Conservation (phyloP, 2,888 invertebrate genomes). For the Lepidochrysops patricia region DNA sequence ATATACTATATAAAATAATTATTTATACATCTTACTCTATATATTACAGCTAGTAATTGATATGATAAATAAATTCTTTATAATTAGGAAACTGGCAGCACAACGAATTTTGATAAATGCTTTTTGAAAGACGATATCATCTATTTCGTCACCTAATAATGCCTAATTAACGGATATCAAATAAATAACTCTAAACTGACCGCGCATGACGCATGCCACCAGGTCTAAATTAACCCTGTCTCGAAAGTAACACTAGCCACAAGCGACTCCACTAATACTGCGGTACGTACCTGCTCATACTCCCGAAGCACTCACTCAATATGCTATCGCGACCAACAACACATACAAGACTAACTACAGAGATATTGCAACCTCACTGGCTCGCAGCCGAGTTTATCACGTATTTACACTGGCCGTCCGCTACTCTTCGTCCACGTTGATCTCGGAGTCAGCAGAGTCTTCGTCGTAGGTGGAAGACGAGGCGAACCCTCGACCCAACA, state of each 20-base stretch:
- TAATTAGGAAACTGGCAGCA: constrained; percentile 43
- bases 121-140: constrained; percentile 32
- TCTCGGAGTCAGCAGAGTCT: constrained; percentile 68
- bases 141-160: constrained; percentile 30
- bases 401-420: constrained; percentile 50
- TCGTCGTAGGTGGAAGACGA: constrained; percentile 70
- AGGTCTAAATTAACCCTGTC: constrained; percentile 15
- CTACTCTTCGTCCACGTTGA: constrained; percentile 71
- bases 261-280: constrained; percentile 8
- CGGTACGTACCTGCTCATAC: constrained; percentile 61
- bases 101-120: constrained; percentile 53
- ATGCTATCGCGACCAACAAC: constrained; percentile 42
- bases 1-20: constrained; percentile 37
- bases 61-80: constrained; percentile 68
- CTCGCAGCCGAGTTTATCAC: constrained; percentile 35
- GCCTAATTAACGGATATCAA: constrained; percentile 32
- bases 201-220: constrained; percentile 11
- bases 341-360: constrained; percentile 35
- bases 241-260: neutral
- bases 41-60: constrained; percentile 56
- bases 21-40: constrained; percentile 47
- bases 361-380: constrained; percentile 40
- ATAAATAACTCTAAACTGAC: constrained; percentile 35
- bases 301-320: constrained; percentile 58
- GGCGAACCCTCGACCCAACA: constrained; percentile 66